Evolutionary conservation across 2,888 invertebrate species (phyloP), one percentile per base, ranked within the genome.

Genomic region (Calliphora vomitoria): DNA sequence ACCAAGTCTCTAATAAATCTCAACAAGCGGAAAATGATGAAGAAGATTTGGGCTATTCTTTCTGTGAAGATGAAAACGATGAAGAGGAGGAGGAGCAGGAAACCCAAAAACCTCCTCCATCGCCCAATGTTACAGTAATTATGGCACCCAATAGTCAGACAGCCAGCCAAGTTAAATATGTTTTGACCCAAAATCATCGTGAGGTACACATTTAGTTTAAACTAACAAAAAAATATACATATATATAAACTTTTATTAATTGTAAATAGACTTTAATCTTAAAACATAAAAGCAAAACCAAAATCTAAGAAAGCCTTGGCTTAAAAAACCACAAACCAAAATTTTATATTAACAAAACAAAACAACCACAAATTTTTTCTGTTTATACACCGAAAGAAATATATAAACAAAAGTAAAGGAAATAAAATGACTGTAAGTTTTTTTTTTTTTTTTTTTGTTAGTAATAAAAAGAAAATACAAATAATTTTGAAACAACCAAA

Each of bases 11-110:
- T 0, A 41, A 64, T 53, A 31, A 13, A 2, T 0, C 31, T 2
- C 8, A 15, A 68, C 72, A 10, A 35, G 58, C 68, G 11, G 85
- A 90, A 31, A 90, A 91, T 35, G 92, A 91, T 55, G 91, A 92
- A 8, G 92, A 92, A 86, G 92, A 92, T 75, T 88, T 91, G 31
- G 91, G 93, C 47, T 91, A 92, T 82, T 92, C 92, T 13, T 92
- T 90, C 50, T 92, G 91, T 85, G 92, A 92, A 84, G 92, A 93
- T 74, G 87, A 88, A 4, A 82, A 89, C 0, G 86, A 89, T 3
- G 88, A 55, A 10, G 84, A 81, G 3, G 86, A 75, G 10, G 50
- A 71, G 11, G 55, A 50, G 5, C 3, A 81, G 11, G 83, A 64
- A 25, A 53, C 35, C 8, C 8, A 50, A 35, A 31, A 68, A 11